Base-by-base conservation (phyloP, 1,140 invertebrate genomes). In the Calliopsis andreniformis region DNA sequence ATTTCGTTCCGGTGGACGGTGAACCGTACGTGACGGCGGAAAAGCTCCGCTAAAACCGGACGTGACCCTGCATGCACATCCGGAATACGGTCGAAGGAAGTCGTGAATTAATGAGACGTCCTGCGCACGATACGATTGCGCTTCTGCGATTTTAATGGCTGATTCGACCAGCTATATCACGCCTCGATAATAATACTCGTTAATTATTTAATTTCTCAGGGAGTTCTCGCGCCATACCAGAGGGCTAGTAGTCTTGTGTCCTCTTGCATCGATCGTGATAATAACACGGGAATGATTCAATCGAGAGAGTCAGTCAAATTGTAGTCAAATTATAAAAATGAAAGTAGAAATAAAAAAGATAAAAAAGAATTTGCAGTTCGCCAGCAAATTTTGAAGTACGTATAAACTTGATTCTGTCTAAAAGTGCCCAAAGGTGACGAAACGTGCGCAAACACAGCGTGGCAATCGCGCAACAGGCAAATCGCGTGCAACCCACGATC, bases 61-160 rank as follows among this genome's bases (percentile, higher is more conserved):
- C 89, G 90, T 91, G 90, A 91, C 83, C 84, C 47, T 78, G 89
- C 91, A 90, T 89, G 78, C 86, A 80, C 78, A 88, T 91, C 87
- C 84, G 86, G 86, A 84, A 83, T 89, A 86, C 75, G 78, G 66
- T 84, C 71, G 78, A 82, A 87, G 89, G 89, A 91, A 90, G 89
- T 88, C 86, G 88, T 87, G 89, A 86, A 89, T 86, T 87, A 84
- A 73, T 66, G 35, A 83, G 82, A 87, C 80, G 78, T 84, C 77
- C 82, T 69, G 75, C 86, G 82, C 83, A 73, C 89, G 88, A 88
- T 76, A 73, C 64, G 89, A 89, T 87, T 90, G 75, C 47, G 32
- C 61, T 76, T 66, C n/a, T 23, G 20, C 18, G 53, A 83, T 76
- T 82, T 82, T 66, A 69, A 59, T 45, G 23, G 8, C 59, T 55